A percentile compares a stretch with the other conserved stretches of the same genome.
Evolutionary conservation across 2,113 vertebrate species (phyloP).

Genomic region (Mobula birostris): DNA sequence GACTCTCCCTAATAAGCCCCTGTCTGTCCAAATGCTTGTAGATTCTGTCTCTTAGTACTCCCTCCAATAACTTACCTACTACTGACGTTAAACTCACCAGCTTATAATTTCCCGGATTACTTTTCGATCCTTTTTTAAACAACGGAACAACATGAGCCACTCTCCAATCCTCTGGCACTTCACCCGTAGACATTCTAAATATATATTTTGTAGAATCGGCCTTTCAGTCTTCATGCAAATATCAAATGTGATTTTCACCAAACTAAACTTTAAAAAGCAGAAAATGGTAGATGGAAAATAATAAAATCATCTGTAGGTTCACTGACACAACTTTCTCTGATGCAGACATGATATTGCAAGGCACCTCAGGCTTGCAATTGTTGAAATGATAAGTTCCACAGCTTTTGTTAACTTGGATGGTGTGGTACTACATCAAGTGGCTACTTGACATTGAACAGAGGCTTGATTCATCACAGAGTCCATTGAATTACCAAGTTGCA

Average conservation of each 20-base stretch:
- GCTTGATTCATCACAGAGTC: background rate
- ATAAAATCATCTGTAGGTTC: background rate
- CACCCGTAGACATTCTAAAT: too few relatives aligned
- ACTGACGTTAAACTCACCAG: too few relatives aligned
- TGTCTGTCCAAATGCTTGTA: too few relatives aligned
- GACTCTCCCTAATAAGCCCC: too few relatives aligned
- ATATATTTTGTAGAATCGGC: background rate
- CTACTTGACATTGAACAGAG: background rate
- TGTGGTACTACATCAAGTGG: background rate
- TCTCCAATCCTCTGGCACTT: too few relatives aligned
- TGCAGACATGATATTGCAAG: background rate
- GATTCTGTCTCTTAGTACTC: too few relatives aligned
- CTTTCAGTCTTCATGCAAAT: background rate
- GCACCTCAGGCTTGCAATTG: background rate
- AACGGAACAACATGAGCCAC: too few relatives aligned
- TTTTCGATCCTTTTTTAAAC: too few relatives aligned
- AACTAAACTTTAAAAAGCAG: background rate
- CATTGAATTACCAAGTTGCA: background rate
- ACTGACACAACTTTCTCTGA: background rate
- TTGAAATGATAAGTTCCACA: background rate
- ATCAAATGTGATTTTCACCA: background rate
- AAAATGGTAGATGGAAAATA: background rate
- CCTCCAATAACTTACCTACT: too few relatives aligned
- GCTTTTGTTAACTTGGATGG: background rate
- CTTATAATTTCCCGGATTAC: too few relatives aligned